Percentiles rank a stretch among this genome's conserved stretches.
phyloP scores from a whole-genome alignment of 2,888 invertebrate species.

The Pyrocoelia pectoralis region DNA sequence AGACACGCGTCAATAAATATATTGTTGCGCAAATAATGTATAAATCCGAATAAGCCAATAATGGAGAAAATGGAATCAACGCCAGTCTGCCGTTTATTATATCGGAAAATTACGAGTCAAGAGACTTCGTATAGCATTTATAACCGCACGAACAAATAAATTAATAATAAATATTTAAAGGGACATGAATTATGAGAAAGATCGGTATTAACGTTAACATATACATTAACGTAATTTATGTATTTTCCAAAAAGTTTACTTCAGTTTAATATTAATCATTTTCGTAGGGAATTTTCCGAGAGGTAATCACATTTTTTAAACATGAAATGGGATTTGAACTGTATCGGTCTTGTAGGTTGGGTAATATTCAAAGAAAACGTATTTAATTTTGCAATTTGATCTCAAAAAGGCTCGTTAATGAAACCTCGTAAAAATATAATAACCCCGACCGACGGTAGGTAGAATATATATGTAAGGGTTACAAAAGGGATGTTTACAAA shows the following conservation, averaged over 20 bases:
- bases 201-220: not conserved
- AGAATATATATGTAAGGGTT: constrained; percentile 52
- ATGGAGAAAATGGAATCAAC: not conserved
- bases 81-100: constrained; percentile 15
- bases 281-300: not conserved
- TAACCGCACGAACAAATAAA: constrained; percentile 13
- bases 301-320: constrained; percentile 5
- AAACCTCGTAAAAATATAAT: constrained; percentile 41
- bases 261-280: constrained; percentile 10
- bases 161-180: constrained; percentile 14
- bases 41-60: constrained; percentile 5
- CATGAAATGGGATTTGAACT: constrained; percentile 1
- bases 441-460: too few relatives aligned
- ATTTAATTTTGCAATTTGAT: constrained; percentile 34
- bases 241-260: constrained; percentile 7
- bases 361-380: constrained; percentile 23
- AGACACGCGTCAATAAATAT: constrained; percentile 10
- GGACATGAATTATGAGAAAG: not conserved
- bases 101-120: constrained; percentile 8
- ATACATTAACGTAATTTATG: constrained; percentile 2
- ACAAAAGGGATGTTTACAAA: constrained; percentile 53
- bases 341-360: not conserved
- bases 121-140: not conserved
- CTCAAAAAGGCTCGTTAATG: constrained; percentile 32
- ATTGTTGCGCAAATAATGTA: constrained; percentile 3